Evolutionary conservation across 2,888 invertebrate species (phyloP).

Genomic region (Liopterus haemorrhoidalis): DNA sequence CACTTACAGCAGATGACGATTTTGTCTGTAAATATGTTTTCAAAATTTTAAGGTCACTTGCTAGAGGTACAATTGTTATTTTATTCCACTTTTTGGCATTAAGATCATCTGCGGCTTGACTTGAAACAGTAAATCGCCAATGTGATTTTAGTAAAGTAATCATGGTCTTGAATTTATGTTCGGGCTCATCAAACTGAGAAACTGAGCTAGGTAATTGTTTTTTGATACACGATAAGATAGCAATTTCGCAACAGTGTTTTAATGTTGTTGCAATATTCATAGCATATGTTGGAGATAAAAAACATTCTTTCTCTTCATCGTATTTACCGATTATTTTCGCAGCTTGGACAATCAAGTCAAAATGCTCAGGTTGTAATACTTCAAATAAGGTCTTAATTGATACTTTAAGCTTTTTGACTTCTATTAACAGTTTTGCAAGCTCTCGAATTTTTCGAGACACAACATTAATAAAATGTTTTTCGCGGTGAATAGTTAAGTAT

Average conservation of each 20-base stretch:
- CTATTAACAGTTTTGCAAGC: constrained; percentile 13
- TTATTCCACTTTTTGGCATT: constrained; percentile 30
- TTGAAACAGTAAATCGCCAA: constrained; percentile 18
- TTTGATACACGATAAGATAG: too few species aligned
- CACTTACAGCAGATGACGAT: neutral
- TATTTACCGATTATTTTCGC: constrained; percentile 18
- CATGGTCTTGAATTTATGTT: too few species aligned
- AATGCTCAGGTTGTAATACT: constrained; percentile 9
- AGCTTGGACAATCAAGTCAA: constrained; percentile 10
- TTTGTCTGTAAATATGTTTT: constrained; percentile 21
- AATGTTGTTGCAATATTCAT: constrained; percentile 16
- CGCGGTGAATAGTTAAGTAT: constrained; percentile 13
- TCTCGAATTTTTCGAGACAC: constrained; percentile 19
- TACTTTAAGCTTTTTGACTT: constrained; percentile 7
- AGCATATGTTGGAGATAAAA: constrained; percentile 10
- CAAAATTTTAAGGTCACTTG: constrained; percentile 29
- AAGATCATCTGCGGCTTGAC: constrained; percentile 23
- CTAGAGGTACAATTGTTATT: constrained; percentile 22
- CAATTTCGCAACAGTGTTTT: constrained; percentile 19
- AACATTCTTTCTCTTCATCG: constrained; percentile 14
- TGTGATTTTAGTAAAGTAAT: too few species aligned
- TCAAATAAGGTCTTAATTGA: constrained; percentile 10
- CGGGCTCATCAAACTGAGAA: too few species aligned
- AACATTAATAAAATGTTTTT: constrained; percentile 13
- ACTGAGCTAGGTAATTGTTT: too few species aligned